Evolutionary conservation across 2,888 invertebrate species (phyloP).

Genomic region (Neria commutata): DNA sequence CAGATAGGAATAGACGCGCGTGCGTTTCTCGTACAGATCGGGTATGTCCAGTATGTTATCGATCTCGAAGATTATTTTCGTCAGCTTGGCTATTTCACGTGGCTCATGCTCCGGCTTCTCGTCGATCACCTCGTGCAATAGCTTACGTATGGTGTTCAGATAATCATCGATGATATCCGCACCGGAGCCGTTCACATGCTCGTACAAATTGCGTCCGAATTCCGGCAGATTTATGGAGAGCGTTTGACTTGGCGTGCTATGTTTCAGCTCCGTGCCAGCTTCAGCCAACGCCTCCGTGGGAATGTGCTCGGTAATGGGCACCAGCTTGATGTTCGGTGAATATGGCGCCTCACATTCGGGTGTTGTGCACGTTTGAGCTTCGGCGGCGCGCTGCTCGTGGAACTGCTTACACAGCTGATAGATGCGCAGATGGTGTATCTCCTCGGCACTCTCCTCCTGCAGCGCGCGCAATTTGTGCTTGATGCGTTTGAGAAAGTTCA

Average conservation of each 20-base stretch:
- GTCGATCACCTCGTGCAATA: slow-evolving; percentile 47
- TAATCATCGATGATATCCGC: slow-evolving; percentile 51
- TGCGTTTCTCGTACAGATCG: slow-evolving; percentile 51
- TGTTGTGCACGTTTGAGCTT: too few species aligned
- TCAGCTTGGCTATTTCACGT: slow-evolving; percentile 29
- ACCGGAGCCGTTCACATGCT: slow-evolving; percentile 41
- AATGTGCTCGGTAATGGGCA: slow-evolving; percentile 37
- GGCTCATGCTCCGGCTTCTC: slow-evolving; percentile 32
- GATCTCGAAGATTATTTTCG: slow-evolving; percentile 41
- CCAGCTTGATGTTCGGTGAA: slow-evolving; percentile 11
- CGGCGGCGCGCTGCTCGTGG: slow-evolving; percentile 10
- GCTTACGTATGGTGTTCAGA: slow-evolving; percentile 39
- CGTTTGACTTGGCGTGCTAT: neutral
- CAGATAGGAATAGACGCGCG: slow-evolving; percentile 47
- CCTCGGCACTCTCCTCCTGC: slow-evolving; percentile 43
- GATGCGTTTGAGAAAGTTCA: slow-evolving; percentile 44
- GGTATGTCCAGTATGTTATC: slow-evolving; percentile 38
- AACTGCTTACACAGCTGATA: slow-evolving; percentile 49
- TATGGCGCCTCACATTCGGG: neutral
- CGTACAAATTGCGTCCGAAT: slow-evolving; percentile 44
- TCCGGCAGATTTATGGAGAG: slow-evolving; percentile 30
- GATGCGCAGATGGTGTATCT: slow-evolving; percentile 46
- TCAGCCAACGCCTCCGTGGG: slow-evolving; percentile 21
- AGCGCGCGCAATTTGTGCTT: slow-evolving; percentile 33
- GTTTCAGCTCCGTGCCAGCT: slow-evolving; percentile 27